Percentiles rank a stretch among this genome's conserved stretches.
Evolutionary conservation across 2,113 vertebrate genomes (phyloP).

Genomic region (Loxodonta africana): DNA sequence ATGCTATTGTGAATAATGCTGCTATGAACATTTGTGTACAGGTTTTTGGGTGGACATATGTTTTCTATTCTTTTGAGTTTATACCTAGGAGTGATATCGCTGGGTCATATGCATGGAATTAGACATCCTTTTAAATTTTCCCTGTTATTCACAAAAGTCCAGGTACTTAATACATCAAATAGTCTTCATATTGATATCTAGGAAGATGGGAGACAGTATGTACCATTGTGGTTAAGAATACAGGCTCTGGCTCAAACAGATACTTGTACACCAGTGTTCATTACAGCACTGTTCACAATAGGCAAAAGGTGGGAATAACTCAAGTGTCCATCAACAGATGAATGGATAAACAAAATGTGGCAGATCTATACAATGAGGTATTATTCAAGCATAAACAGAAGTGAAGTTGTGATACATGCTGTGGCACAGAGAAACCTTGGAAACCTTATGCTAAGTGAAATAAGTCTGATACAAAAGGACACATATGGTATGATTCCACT

Average conservation of each 20-base stretch:
- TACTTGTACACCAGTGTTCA: not conserved
- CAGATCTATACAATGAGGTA: not conserved
- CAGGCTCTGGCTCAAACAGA: not conserved
- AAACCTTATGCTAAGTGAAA: not conserved
- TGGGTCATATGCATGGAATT: not conserved
- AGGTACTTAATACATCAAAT: not conserved
- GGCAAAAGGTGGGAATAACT: not conserved
- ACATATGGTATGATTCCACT: not conserved
- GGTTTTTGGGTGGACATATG: constrained; percentile 14
- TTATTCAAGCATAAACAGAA: not conserved
- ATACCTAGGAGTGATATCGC: not conserved
- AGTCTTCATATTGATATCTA: not conserved
- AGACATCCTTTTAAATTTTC: constrained; percentile 12
- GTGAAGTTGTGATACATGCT: not conserved
- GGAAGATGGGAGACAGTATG: not conserved
- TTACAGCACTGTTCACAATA: not conserved
- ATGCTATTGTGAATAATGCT: not conserved
- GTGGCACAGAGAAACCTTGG: not conserved
- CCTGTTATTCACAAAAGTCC: not conserved
- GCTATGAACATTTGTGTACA: not conserved
- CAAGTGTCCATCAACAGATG: not conserved
- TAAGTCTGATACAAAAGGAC: not conserved
- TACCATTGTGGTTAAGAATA: not conserved
- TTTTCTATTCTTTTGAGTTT: constrained; percentile 31
- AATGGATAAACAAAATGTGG: not conserved